Evolutionary conservation across 2,888 invertebrate genomes (phyloP), one percentile per base, ranked within the genome.

Genomic region (Caenorhabditis sulstoni): DNA sequence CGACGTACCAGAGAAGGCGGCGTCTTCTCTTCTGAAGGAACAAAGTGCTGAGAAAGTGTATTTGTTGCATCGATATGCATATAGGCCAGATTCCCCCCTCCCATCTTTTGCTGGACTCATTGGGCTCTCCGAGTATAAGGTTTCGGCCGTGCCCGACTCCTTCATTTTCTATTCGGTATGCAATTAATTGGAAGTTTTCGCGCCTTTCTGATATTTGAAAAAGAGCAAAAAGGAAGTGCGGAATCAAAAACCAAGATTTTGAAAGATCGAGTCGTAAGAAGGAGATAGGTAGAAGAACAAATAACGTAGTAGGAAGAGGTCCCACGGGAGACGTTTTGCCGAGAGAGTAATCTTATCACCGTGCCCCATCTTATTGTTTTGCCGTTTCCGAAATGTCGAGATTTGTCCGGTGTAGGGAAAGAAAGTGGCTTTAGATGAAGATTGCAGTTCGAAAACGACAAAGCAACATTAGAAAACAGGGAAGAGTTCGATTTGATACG

Each of bases 101-200:
- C 7, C 29, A 29, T 29, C 29, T 49, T 49, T 18, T 47, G 2
- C 41, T 53, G 35, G 59, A 22, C 41, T 64, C 41, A 39, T 64
- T 52, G 37, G 64, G 59, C 41, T 23, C 16, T 22, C 29, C 29
- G 58, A 44, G 47, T 64, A 73, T 73, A 65, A 64, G 64, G 64
- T 73, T 73, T 73, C 64, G 64, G 50, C 49, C 64, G 49, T 58
- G 44, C 41, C 18, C 44, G 55, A 18, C 47, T 44, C 58, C 64
- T 64, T 71, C 61, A 73, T 73, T 39, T 57, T 47, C 47, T 71
- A 71, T 71, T 62, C 62, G 57, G 49, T 29, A 58, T 73, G 64
- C 73, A 73, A 73, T 73, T 73, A 73, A 73, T 73, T 64, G 62
- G 62, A 64, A 64, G 58, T 61, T 70, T 70, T 61, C 47, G 49